Base-by-base conservation (phyloP, 2,888 invertebrate species). In the Hyposoter dolosus region DNA sequence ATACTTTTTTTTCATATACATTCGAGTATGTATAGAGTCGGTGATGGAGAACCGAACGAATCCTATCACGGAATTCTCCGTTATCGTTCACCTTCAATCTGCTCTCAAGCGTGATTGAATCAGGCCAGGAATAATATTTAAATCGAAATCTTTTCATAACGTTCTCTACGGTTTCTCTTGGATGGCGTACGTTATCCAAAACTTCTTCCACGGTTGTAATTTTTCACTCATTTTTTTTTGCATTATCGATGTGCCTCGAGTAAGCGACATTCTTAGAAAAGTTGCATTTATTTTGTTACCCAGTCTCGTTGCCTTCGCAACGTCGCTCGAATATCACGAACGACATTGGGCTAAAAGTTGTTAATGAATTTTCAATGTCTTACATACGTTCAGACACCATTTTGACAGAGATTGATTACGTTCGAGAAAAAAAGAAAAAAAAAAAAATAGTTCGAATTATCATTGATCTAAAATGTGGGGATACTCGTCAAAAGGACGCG, bases 121-220 rank as follows among this genome's bases (percentile, higher is more conserved):
- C 69, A 19, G 63, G 17, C 28, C 23, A 53, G 23, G 43, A 75
- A 80, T 75, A 80, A 84, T 28, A 60, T 80, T 79, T 84, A 63
- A 80, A 84, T 84, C 63, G 50, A 15, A 77, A 66, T 40, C 28
- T 28, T 50, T 77, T 15, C 23, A 45, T 63, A 45, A 45, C n/a
- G 60, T 63, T 75, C 45, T 32, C 35, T 3, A 3, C 35, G 28
- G 23, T 63, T 68, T 40, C n/a, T 43, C 40, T 10, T 43, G n/a
- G 12, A 28, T 43, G 5, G 43, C 35, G 43, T 28, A 60, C 19
- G 23, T 43, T 19, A 47, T 32, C 32, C n/a, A 50, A 17, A 50
- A 50, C 50, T 53, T 53, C 50, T 28, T 6, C 28, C 56, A 43
- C n/a, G 40, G 40, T 12, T 40, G 19, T 0, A 56, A 56, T 28